These are phyloP conservation scores for Drosophila mojavensis DNA, from an alignment of 1,140 invertebrate genomes.

Conservation along the genomic window DNA sequence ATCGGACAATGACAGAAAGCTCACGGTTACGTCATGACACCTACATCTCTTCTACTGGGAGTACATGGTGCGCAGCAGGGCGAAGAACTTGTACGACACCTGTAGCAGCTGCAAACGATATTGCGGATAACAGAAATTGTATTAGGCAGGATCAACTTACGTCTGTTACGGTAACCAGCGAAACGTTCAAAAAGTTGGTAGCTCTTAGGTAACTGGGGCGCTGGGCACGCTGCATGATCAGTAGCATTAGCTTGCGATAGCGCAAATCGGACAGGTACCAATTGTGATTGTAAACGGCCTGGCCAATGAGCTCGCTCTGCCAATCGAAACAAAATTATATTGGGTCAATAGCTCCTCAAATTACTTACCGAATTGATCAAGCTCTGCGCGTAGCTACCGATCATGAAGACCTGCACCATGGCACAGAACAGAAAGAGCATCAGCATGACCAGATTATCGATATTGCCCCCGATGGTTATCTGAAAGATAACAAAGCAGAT, in stretches of 20 bases:
- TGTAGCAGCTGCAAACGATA: conserved; percentile 55
- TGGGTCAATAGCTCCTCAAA: neutral
- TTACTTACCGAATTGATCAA: conserved; percentile 59
- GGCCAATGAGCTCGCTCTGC: conserved; percentile 57
- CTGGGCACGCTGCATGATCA: conserved; percentile 59
- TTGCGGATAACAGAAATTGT: neutral
- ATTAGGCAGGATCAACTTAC: conserved; percentile 36
- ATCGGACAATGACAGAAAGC: conserved; percentile 4
- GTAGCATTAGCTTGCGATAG: conserved; percentile 56
- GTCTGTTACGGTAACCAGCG: conserved; percentile 56
- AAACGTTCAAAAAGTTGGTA: conserved; percentile 58
- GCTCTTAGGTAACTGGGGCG: conserved; percentile 57
- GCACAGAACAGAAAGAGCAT: conserved; percentile 66
- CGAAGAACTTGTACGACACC: conserved; percentile 70
- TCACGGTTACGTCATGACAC: conserved; percentile 1
- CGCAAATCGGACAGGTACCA: conserved; percentile 50
- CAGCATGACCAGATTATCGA: conserved; percentile 67
- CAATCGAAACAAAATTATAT: neutral
- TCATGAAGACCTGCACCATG: conserved; percentile 71
- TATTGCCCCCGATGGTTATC: conserved; percentile 64
- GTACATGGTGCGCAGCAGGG: conserved; percentile 68
- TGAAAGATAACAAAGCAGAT: conserved; percentile 78
- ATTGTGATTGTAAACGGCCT: conserved; percentile 62
- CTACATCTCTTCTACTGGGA: conserved; percentile 24
- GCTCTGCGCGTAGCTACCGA: conserved; percentile 61